These are phyloP conservation scores for Auanema freiburgensis DNA, from an alignment of 2,888 invertebrate genomes.

Conservation along the genomic window DNA sequence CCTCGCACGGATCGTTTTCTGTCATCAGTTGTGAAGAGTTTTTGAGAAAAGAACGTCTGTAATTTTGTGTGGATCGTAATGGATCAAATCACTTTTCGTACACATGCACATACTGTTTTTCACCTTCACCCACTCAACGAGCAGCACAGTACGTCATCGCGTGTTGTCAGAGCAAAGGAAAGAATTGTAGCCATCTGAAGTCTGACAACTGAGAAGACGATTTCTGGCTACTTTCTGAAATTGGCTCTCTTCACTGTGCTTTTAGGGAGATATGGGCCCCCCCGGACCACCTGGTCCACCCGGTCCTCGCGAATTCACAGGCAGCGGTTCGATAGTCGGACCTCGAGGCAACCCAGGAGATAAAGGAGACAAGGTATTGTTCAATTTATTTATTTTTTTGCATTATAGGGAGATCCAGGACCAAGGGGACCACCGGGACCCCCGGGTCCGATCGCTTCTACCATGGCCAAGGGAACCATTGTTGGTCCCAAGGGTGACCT, in stretches of 20 bases:
- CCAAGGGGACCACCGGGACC: conserved; percentile 55
- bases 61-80: no score
- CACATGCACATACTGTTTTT: no score
- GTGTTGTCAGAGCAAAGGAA: conserved; percentile 1
- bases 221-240: no score
- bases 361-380: conserved; percentile 59
- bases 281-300: conserved; percentile 67
- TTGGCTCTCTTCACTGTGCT: neutral
- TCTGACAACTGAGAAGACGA: no score
- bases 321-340: conserved; percentile 57
- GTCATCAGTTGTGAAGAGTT: no score
- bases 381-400: conserved; percentile 14
- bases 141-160: neutral
- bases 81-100: no score
- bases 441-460: conserved; percentile 55
- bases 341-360: conserved; percentile 56
- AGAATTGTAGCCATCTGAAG: neutral
- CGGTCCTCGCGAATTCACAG: conserved; percentile 60
- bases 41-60: no score
- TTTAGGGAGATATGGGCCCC: conserved; percentile 62
- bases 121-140: no score
- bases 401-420: conserved; percentile 60
- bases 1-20: no score
- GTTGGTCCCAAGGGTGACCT: conserved; percentile 67
- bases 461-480: conserved; percentile 59